Evolutionary conservation across 2,888 invertebrate genomes (phyloP).

Genomic region (Glaucopsyche alexis): DNA sequence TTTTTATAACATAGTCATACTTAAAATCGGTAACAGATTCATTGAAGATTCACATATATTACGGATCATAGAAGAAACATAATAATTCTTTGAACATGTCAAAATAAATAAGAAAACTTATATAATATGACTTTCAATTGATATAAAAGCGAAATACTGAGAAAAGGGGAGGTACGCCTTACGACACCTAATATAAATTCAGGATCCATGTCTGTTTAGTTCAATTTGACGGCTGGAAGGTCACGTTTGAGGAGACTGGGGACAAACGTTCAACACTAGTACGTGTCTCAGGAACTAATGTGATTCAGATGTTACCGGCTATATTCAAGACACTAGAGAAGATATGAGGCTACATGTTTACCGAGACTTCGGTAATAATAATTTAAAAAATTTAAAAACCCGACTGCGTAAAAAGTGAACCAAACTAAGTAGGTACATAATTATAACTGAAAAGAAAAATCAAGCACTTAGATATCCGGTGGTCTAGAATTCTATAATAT

Average conservation of each 20-base stretch:
- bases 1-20: too few relatives aligned
- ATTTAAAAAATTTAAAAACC: too few relatives aligned
- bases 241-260: background rate
- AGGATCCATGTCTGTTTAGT: slow-evolving; percentile 7
- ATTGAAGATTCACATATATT: too few relatives aligned
- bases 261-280: background rate
- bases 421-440: too few relatives aligned
- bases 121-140: background rate
- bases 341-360: background rate
- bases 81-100: background rate
- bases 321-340: background rate
- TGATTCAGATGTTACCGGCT: background rate
- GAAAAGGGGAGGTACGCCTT: background rate
- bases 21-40: too few relatives aligned
- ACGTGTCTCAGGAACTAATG: slow-evolving; percentile 15
- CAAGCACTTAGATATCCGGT: too few relatives aligned
- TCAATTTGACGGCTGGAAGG: background rate
- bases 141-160: background rate
- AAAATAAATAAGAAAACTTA: background rate
- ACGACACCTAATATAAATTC: slow-evolving; percentile 21
- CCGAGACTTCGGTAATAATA: too few relatives aligned
- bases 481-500: too few relatives aligned
- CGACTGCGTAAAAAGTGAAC: too few relatives aligned
- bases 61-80: too few relatives aligned
- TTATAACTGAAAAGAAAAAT: too few relatives aligned